These are phyloP conservation scores for Polyergus mexicanus DNA, from an alignment of 1,140 invertebrate species.

Conservation along the genomic window DNA sequence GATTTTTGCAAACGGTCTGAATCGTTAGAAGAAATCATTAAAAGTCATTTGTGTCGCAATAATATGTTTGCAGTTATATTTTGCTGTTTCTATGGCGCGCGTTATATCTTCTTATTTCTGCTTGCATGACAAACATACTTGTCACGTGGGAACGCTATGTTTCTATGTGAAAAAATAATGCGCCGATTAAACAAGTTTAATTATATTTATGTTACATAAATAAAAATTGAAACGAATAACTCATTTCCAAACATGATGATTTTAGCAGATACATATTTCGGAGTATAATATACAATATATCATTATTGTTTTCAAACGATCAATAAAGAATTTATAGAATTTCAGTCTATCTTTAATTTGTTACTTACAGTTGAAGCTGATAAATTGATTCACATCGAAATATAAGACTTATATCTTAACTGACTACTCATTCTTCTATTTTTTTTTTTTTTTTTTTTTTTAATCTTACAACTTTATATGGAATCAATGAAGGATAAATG, in stretches of 20 bases:
- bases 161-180: not conserved
- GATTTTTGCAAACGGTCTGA: slow-evolving; percentile 1
- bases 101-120: not conserved
- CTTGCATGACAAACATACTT: not conserved
- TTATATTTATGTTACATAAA: not conserved
- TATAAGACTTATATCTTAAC: too few relatives aligned
- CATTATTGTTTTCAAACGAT: not conserved
- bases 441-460: not conserved
- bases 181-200: not conserved
- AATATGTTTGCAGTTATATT: not conserved
- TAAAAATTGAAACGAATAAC: not conserved
- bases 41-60: not conserved
- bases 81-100: not conserved
- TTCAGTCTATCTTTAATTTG: not conserved
- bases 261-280: slow-evolving; percentile 5
- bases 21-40: not conserved
- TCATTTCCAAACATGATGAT: not conserved
- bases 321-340: not conserved
- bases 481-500: not conserved
- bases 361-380: not conserved
- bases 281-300: not conserved
- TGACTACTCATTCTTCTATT: not conserved
- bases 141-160: not conserved
- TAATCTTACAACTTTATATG: not conserved
- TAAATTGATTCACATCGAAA: slow-evolving; percentile 4